Evolutionary conservation across 2,888 invertebrate genomes (phyloP).

Genomic region (Euzetes globulus): DNA sequence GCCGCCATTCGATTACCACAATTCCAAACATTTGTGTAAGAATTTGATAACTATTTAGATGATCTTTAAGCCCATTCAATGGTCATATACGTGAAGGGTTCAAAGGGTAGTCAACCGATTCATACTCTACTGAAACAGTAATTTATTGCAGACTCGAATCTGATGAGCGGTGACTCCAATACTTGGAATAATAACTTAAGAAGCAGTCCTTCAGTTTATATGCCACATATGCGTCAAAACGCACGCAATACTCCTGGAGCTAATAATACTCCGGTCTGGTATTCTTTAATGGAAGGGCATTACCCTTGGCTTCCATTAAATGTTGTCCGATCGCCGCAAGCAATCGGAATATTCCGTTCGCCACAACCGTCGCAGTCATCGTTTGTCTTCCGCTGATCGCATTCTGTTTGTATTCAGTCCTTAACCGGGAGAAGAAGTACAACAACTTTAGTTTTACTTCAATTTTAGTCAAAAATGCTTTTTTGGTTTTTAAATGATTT

Average conservation of each 20-base stretch:
- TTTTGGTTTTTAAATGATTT: too few relatives aligned
- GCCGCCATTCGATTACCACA: not conserved
- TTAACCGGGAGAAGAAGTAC: not conserved
- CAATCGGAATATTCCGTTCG: not conserved
- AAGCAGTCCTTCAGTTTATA: not conserved
- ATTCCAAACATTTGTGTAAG: not conserved
- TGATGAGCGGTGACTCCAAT: slow-evolving; percentile 11
- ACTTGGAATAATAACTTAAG: not conserved
- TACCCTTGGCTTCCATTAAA: not conserved
- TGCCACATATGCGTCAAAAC: not conserved
- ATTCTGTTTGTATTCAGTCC: not conserved
- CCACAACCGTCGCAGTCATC: not conserved
- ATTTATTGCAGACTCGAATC: not conserved
- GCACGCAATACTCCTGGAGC: not conserved
- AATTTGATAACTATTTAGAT: not conserved
- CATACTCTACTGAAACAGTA: not conserved
- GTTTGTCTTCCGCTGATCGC: not conserved
- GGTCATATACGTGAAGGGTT: too few relatives aligned
- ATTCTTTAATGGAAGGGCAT: not conserved
- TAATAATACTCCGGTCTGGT: slow-evolving; percentile 1
- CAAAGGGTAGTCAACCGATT: too few relatives aligned
- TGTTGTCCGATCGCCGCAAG: slow-evolving; percentile 1
- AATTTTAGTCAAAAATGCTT: too few relatives aligned
- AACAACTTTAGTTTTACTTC: too few relatives aligned
- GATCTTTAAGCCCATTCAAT: too few relatives aligned